Evolutionary conservation across 2,888 invertebrate species (phyloP), one percentile per base, ranked within the genome.

Genomic region (Caenorhabditis macrosperma): DNA sequence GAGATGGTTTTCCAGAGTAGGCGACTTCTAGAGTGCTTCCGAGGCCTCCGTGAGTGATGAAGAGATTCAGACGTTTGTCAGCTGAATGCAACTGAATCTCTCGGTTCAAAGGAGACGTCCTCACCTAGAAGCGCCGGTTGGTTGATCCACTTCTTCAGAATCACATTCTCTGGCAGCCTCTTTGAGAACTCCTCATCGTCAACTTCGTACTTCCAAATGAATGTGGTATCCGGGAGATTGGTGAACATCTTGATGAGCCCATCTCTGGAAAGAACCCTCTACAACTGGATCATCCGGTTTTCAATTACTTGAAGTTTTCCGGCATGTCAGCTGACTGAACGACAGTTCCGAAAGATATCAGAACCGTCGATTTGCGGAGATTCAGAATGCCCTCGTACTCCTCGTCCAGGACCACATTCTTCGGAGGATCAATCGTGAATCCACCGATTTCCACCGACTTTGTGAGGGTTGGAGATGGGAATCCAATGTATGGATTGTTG

Each of bases 161-260:
- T 59, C 33, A 71, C 61, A 54, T 72, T 72, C n/a, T 20, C 30
- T 12, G 74, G 33, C 7, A 72, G 55, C 15, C 48, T 52, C 22
- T 57, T 59, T 1, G 50, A 26, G 10, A 74, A 35, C 12, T 17
- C 12, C n/a, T 57, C 59, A 17, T 64, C 74, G 9, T 74, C 64
- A 0, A 66, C 57, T 35, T 74, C 64, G 54, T 74, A 79, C 50
- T 75, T 79, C 67, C 68, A 79, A 22, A 74, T 68, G 33, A 79
- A 74, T 5, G 77, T 69, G 4, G 60, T 71, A 7, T 69, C 69
- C 6, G 68, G 67, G 10, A 76, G 35, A 5, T 46, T 63, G 20
- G 35, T n/a, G 46, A 63, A 63, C 61, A 72, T 63, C 17, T 63
- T 24, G 28, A 72, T 20, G 7, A 72, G 35, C 5, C 63, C 61